Evolutionary conservation across 37 sponge, comb jelly and placozoan species (phyloP).

Genomic region (Petrosia ficiformis): DNA sequence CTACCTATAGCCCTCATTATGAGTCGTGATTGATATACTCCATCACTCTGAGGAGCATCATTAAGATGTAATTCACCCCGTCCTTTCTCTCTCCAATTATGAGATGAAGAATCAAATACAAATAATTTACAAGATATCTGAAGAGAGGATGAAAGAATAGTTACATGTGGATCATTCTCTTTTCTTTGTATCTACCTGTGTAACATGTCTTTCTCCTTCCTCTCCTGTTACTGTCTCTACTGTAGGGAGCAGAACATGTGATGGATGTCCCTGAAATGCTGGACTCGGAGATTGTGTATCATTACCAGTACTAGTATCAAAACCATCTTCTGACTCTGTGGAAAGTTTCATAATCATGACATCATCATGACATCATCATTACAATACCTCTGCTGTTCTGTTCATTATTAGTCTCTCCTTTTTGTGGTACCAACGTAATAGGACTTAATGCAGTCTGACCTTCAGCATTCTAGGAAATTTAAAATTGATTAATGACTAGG

Average conservation of each 20-base stretch:
- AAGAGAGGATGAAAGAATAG: not conserved
- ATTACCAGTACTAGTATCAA: too few species aligned
- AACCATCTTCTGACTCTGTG: not conserved
- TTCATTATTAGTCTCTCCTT: too few species aligned
- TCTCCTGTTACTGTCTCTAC: constrained; percentile 54
- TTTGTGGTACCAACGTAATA: too few species aligned
- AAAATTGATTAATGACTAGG: too few species aligned
- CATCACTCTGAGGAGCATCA: constrained; percentile 46
- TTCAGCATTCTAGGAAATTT: not conserved
- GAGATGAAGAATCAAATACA: constrained; percentile 46
- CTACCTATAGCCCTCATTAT: constrained; percentile 69
- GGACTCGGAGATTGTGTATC: too few species aligned
- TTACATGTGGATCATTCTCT: not conserved
- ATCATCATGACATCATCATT: too few species aligned
- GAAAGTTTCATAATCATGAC: too few species aligned
- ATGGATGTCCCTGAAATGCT: constrained; percentile 1
- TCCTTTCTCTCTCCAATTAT: constrained; percentile 70
- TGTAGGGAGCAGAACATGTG: constrained; percentile 30
- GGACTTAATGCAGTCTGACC: not conserved
- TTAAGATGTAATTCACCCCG: constrained; percentile 66
- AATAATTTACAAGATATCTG: constrained; percentile 53
- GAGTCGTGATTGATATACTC: constrained; percentile 68
- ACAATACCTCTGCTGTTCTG: too few species aligned
- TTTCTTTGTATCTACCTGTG: constrained; percentile 15
- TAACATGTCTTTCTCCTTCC: constrained; percentile 56